A percentile compares a stretch with the other conserved stretches of the same genome.
These are phyloP conservation scores for Pipistrellus kuhlii DNA, from an alignment of 2,797 vertebrate species.

Conservation along the genomic window DNA sequence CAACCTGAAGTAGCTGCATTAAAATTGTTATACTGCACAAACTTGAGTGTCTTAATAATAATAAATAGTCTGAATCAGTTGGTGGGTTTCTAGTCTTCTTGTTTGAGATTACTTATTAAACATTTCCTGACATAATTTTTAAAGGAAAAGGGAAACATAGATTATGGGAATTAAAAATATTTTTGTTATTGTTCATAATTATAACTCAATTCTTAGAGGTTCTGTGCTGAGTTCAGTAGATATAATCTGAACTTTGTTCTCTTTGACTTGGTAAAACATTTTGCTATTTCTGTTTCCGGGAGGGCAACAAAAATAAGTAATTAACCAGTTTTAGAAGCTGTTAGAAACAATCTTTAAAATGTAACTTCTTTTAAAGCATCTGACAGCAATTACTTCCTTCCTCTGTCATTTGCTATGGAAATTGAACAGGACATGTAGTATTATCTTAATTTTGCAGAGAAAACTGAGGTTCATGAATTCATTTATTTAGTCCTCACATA, in stretches of 20 bases:
- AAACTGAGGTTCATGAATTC: background rate
- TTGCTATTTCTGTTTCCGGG: constrained; percentile 16
- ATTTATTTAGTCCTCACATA: background rate
- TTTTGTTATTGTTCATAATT: constrained; percentile 38
- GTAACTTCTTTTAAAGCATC: constrained; percentile 10
- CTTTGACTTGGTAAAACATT: constrained; percentile 43
- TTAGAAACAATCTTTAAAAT: constrained; percentile 39
- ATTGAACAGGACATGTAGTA: background rate
- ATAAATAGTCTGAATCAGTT: background rate
- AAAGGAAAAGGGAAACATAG: background rate
- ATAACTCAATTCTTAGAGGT: background rate
- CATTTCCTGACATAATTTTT: constrained; percentile 30
- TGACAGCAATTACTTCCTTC: background rate
- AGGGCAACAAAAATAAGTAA: background rate
- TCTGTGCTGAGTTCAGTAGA: background rate
- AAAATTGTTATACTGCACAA: background rate
- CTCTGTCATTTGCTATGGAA: background rate
- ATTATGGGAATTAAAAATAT: constrained; percentile 38
- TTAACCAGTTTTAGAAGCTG: background rate
- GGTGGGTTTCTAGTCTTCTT: background rate
- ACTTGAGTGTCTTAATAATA: background rate
- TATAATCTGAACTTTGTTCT: background rate
- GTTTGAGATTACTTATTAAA: background rate
- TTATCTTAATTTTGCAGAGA: background rate
- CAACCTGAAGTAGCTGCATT: background rate